Base-by-base conservation (phyloP, 2,797 vertebrate species). In the Sternarchorhynchus goeldii region DNA sequence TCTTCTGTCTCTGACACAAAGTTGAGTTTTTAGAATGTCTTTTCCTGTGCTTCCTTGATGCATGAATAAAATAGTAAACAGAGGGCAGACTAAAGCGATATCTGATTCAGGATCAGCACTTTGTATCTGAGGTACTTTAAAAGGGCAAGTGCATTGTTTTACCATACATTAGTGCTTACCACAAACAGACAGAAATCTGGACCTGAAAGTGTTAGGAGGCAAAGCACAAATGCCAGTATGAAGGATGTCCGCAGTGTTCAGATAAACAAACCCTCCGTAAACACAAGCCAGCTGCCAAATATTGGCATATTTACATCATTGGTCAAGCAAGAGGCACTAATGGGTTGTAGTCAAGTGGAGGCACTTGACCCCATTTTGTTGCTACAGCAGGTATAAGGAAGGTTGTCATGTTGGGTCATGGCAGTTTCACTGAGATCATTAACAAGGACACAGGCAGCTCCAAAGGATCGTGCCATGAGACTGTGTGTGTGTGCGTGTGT, bases 281-380 rank as follows among this genome's bases (percentile, higher is more conserved):
- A 65, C 68, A 67, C 39, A n/a, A 53, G 69, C 16, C n/a, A 21
- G 57, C 41, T 55, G 50, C 32, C 25, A 34, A 50, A 77, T 0
- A 53, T 39, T 62, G 75, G 69, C 56, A 77, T 73, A 67, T 62
- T 76, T 65, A 36, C 39, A 45, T 73, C 55, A 59, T 25, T 73
- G 70, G 62, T 32, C 36, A 59, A 64, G 55, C 45, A 74, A 80
- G 64, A 63, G 65, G 31, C 32, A 32, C 45, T 62, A 75, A 79
- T 79, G 72, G 57, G 53, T 17, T 62, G 56, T 74, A 74, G 63
- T 68, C 63, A 74, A 74, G 63, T 60, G 45, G 72, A 75, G 57
- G 20, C 45, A 63, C 64, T 75, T 53, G 59, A 63, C 71, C 32
- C 31, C 1, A 4, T 79, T 79, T 67, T 73, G 70, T 68, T 68